Evolutionary conservation across 2,113 vertebrate genomes (phyloP).

Genomic region (Sterrhoptilus dennistouni): DNA sequence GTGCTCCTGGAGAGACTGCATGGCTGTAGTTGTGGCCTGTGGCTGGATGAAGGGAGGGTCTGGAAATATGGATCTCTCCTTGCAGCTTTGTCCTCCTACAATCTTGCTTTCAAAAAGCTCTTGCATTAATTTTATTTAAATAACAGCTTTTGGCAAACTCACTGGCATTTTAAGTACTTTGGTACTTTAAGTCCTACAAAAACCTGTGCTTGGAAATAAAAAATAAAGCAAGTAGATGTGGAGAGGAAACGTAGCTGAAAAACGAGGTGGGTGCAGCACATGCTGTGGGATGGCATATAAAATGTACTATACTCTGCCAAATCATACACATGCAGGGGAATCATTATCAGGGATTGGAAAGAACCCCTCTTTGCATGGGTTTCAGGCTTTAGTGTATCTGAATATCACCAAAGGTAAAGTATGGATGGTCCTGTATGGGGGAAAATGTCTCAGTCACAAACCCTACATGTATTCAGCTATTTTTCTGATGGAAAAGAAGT

Average conservation of each 20-base stretch:
- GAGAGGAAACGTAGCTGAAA: neutral
- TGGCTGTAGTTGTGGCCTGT: neutral
- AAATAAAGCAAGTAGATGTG: neutral
- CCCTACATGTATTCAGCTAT: neutral
- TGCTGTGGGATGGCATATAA: neutral
- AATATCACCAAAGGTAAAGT: neutral
- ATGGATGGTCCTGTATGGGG: neutral
- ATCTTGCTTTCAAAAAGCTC: neutral
- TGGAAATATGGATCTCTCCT: neutral
- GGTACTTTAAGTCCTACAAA: slow-evolving; percentile 1
- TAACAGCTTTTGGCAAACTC: slow-evolving; percentile 2
- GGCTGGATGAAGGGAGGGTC: neutral
- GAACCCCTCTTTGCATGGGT: neutral
- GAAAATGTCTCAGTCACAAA: neutral
- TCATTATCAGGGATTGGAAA: neutral
- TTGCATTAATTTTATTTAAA: neutral
- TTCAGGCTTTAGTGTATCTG: neutral
- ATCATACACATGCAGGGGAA: neutral
- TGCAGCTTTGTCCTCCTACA: neutral
- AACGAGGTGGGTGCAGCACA: neutral
- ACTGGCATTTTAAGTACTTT: neutral
- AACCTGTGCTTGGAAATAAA: slow-evolving; percentile 2
- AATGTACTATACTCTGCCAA: neutral
- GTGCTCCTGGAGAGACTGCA: neutral
- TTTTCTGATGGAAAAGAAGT: neutral